A percentile compares a stretch with the other conserved stretches of the same genome.
Conservation (phyloP, 2,113 vertebrate genomes). For the Indicator indicator region DNA sequence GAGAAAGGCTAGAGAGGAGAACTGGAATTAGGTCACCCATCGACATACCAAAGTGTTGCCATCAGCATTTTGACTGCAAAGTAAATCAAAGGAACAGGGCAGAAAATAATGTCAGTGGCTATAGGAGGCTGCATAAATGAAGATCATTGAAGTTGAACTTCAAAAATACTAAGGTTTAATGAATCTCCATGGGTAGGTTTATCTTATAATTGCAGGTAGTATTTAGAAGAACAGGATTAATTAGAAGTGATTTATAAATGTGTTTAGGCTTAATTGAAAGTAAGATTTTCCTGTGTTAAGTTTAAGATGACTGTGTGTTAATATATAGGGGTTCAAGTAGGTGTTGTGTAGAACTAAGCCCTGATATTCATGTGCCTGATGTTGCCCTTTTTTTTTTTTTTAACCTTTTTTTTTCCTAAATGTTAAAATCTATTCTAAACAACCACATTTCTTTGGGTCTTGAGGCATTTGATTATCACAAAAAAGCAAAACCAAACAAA, state of each 20-base stretch:
- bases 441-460: not conserved
- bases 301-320: slow-evolving; percentile 46
- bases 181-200: slow-evolving; percentile 67
- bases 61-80: slow-evolving; percentile 1
- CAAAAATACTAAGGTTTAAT: slow-evolving; percentile 69
- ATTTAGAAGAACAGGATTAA: slow-evolving; percentile 68
- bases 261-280: slow-evolving; percentile 63
- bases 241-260: slow-evolving; percentile 66
- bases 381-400: not conserved
- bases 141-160: slow-evolving; percentile 58
- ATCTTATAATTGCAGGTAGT: slow-evolving; percentile 74
- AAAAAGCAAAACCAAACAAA: not conserved
- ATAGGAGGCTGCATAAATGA: slow-evolving; percentile 20
- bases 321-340: not conserved
- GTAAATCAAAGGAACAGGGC: not conserved
- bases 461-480: not conserved
- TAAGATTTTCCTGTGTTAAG: slow-evolving; percentile 41
- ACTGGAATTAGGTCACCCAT: not conserved
- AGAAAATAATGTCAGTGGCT: slow-evolving; percentile 42
- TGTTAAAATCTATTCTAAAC: slow-evolving; percentile 18
- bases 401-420: not conserved
- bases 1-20: not conserved
- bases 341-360: not conserved
- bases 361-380: not conserved
- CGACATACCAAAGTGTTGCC: not conserved